Conservation (phyloP, 2,797 vertebrate species). For the Setipinna tenuifilis region DNA sequence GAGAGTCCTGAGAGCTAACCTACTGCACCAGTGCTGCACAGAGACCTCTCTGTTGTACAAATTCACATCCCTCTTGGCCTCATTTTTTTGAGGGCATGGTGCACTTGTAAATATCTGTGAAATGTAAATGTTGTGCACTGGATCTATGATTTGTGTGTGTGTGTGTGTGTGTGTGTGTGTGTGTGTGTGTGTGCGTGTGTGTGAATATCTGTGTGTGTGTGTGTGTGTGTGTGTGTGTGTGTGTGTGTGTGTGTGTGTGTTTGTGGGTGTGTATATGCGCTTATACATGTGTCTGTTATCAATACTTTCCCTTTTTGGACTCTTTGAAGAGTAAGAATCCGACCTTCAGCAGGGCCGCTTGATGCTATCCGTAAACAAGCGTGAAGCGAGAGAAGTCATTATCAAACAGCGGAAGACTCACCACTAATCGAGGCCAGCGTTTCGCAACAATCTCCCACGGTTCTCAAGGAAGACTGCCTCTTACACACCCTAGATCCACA, state of each 20-base stretch:
- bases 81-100: background rate
- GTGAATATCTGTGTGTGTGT: constrained; percentile 4
- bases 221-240: background rate
- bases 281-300: background rate
- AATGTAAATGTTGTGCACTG: background rate
- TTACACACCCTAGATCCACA: background rate
- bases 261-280: background rate
- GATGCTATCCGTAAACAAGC: background rate
- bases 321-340: background rate
- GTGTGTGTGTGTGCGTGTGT: constrained; percentile 1
- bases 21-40: background rate
- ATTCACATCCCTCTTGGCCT: background rate
- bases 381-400: background rate
- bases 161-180: background rate
- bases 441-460: background rate
- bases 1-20: background rate
- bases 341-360: background rate
- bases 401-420: background rate
- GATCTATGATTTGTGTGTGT: background rate
- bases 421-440: constrained; percentile 5
- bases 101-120: background rate
- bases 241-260: background rate
- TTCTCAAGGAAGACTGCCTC: constrained; percentile 10
- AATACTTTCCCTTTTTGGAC: constrained; percentile 4
- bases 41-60: background rate